Percentiles rank a stretch among this genome's conserved stretches.
phyloP scores from a whole-genome alignment of 2,888 invertebrate species.

The Pollenia labialis region DNA sequence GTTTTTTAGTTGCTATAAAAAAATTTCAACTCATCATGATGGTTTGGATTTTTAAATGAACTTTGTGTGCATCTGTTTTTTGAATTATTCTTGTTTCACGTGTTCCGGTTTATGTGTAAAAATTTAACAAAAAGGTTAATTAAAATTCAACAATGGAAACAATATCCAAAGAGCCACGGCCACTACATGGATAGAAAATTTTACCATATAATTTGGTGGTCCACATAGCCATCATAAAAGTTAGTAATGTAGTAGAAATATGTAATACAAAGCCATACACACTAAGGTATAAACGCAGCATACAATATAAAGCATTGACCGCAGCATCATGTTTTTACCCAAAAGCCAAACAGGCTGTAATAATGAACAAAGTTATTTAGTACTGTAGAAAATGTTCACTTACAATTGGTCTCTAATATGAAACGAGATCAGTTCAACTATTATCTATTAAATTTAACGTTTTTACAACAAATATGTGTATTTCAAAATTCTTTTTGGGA shows the following conservation, averaged over 20 bases:
- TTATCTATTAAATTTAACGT: no score
- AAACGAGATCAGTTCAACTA: no score
- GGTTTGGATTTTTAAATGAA: no score
- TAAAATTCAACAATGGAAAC: constrained; percentile 16
- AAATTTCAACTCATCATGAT: no score
- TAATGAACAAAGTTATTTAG: constrained; percentile 26
- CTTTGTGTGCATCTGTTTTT: background rate
- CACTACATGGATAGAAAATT: background rate
- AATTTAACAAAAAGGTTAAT: constrained; percentile 15
- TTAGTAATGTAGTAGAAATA: background rate
- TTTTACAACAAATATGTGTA: no score
- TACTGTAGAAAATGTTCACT: background rate
- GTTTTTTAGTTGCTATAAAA: no score
- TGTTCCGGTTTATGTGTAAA: background rate
- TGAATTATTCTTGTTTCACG: background rate
- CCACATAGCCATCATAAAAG: background rate
- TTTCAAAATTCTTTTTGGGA: no score
- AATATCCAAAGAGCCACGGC: constrained; percentile 12
- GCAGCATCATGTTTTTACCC: constrained; percentile 8
- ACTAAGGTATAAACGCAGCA: background rate
- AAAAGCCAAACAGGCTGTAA: constrained; percentile 3
- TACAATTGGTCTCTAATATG: no score
- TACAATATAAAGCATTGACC: background rate
- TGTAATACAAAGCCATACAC: background rate
- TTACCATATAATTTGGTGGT: no score